Percentiles rank a stretch among this genome's conserved stretches.
Evolutionary conservation across 2,888 invertebrate species (phyloP).

Genomic region (Acleris laterana): DNA sequence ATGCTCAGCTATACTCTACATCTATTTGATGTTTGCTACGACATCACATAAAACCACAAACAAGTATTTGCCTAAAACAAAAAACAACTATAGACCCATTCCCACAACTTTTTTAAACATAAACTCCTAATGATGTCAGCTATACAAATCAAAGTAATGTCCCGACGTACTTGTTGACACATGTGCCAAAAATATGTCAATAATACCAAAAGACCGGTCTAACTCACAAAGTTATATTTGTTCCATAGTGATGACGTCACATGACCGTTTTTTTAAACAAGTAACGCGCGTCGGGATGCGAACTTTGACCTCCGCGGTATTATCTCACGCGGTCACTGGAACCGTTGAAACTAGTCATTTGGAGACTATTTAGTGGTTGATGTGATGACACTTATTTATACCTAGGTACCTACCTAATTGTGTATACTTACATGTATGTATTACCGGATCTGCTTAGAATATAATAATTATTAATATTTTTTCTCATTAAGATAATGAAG

Average conservation of each 20-base stretch:
- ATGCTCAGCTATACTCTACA: no score
- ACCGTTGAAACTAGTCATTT: constrained; percentile 40
- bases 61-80: no score
- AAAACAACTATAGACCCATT: no score
- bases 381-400: constrained; percentile 16
- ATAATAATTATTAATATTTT: no score
- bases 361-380: background rate
- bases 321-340: constrained; percentile 49
- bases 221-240: constrained; percentile 15
- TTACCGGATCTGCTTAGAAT: no score
- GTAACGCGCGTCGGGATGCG: constrained; percentile 51
- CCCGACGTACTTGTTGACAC: background rate
- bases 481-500: no score
- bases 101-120: no score
- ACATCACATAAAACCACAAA: no score
- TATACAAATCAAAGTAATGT: no score
- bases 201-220: constrained; percentile 7
- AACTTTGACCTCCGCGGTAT: constrained; percentile 72
- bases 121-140: no score
- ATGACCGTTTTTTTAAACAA: constrained; percentile 15
- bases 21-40: no score
- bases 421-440: background rate
- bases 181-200: constrained; percentile 15
- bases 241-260: constrained; percentile 31
- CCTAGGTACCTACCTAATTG: no score